These are phyloP conservation scores for Oedothorax gibbosus DNA, from an alignment of 1,140 invertebrate genomes.

Conservation along the genomic window DNA sequence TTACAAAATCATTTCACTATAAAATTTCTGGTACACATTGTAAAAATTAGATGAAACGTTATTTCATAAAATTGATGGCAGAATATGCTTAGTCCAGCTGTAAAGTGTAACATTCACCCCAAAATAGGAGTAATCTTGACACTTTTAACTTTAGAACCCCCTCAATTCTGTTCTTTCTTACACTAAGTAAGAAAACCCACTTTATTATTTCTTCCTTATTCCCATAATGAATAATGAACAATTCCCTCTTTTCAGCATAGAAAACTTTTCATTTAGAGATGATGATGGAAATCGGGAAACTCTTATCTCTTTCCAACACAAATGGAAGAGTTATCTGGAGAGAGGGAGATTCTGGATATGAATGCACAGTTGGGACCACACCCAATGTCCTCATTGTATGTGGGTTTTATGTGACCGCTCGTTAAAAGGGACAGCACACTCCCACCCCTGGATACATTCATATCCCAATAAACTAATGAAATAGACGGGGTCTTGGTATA, in stretches of 20 bases:
- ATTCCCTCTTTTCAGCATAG: constrained; percentile 5
- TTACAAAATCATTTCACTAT: too few relatives aligned
- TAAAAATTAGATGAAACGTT: too few relatives aligned
- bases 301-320: constrained; percentile 33
- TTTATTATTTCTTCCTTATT: too few relatives aligned
- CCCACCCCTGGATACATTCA: constrained; percentile 25
- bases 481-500: background rate
- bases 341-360: constrained; percentile 8
- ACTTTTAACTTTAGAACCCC: too few relatives aligned
- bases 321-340: constrained; percentile 52
- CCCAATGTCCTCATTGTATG: constrained; percentile 20
- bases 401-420: background rate
- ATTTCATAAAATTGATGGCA: too few relatives aligned
- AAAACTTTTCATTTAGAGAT: constrained; percentile 52
- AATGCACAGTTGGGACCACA: constrained; percentile 6
- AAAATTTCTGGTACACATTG: too few relatives aligned
- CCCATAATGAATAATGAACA: constrained; percentile 51
- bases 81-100: too few relatives aligned
- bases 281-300: constrained; percentile 19
- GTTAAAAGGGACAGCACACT: constrained; percentile 23
- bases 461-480: constrained; percentile 49
- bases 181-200: too few relatives aligned
- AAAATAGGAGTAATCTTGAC: too few relatives aligned
- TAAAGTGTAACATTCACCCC: too few relatives aligned
- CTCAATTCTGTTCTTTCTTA: too few relatives aligned